Percentiles rank a stretch among this genome's conserved stretches.
These are phyloP conservation scores for Cherax quadricarinatus DNA, from an alignment of 1,140 invertebrate species.

Conservation along the genomic window DNA sequence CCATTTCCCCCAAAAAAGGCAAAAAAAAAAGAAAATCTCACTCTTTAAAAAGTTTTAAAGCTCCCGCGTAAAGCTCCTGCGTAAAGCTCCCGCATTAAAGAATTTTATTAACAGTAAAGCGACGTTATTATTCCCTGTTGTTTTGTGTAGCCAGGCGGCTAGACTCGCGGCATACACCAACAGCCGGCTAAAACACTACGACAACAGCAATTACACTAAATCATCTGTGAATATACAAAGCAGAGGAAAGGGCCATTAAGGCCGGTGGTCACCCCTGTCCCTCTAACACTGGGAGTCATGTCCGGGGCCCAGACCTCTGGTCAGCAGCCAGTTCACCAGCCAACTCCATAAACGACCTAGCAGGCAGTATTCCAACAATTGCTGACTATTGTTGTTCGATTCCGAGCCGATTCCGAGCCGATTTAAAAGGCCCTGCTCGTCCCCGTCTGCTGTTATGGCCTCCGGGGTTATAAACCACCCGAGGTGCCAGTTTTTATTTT, in stretches of 20 bases:
- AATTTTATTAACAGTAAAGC: background rate
- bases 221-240: slow-evolving; percentile 12
- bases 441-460: slow-evolving; percentile 25
- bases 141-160: background rate
- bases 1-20: background rate
- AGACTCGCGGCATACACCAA: background rate
- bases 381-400: slow-evolving; percentile 54
- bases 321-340: background rate
- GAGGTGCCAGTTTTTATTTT: slow-evolving; percentile 65
- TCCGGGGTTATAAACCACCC: slow-evolving; percentile 43
- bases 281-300: background rate
- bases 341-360: slow-evolving; percentile 26
- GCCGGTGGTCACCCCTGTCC: background rate
- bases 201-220: background rate
- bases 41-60: too few relatives aligned
- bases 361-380: slow-evolving; percentile 24
- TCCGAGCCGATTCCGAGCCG: slow-evolving; percentile 39
- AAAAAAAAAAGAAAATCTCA: too few relatives aligned
- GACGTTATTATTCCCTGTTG: background rate
- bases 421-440: slow-evolving; percentile 46
- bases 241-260: background rate
- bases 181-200: background rate
- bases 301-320: background rate
- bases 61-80: too few relatives aligned
- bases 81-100: too few relatives aligned